Percentiles rank a stretch among this genome's conserved stretches.
phyloP scores from a whole-genome alignment of 2,888 invertebrate genomes.

The Omphaloscelis lunosa region DNA sequence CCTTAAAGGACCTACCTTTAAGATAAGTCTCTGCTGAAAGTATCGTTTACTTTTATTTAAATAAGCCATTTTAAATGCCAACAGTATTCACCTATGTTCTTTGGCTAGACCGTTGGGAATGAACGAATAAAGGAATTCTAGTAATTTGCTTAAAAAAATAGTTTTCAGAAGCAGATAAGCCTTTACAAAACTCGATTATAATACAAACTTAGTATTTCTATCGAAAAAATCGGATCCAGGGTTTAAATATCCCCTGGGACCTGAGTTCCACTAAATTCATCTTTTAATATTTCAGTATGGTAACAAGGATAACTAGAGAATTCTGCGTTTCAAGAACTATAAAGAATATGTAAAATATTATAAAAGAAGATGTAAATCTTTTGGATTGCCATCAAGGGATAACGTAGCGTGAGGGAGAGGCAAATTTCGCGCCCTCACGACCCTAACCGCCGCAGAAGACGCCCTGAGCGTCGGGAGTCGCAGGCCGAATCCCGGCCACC shows the following conservation, averaged over 20 bases:
- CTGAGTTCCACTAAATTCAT: constrained; percentile 37
- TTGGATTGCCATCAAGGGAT: constrained; percentile 5
- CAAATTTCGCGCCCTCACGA: too few relatives aligned
- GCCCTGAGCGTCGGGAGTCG: too few relatives aligned
- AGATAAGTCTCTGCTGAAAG: too few relatives aligned
- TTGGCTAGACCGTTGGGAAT: not conserved
- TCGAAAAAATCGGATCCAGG: constrained; percentile 34
- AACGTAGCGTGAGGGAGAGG: too few relatives aligned
- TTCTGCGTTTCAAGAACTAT: constrained; percentile 23
- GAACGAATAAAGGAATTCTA: not conserved
- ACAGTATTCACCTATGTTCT: not conserved
- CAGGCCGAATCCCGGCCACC: too few relatives aligned
- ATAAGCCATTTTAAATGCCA: not conserved
- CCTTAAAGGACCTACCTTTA: too few relatives aligned
- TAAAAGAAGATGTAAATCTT: constrained; percentile 11
- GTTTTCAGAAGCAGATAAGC: not conserved
- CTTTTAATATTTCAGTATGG: constrained; percentile 43
- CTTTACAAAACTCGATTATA: constrained; percentile 21
- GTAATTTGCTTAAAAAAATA: not conserved
- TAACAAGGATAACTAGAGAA: constrained; percentile 37
- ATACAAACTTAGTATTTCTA: constrained; percentile 28
- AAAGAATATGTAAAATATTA: constrained; percentile 28
- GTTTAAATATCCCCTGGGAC: constrained; percentile 53
- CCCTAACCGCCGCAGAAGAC: too few relatives aligned
- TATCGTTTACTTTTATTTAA: too few relatives aligned